Percentiles rank a stretch among this genome's conserved stretches.
Conservation (phyloP, 2,888 invertebrate species). For the Campaea margaritaria region DNA sequence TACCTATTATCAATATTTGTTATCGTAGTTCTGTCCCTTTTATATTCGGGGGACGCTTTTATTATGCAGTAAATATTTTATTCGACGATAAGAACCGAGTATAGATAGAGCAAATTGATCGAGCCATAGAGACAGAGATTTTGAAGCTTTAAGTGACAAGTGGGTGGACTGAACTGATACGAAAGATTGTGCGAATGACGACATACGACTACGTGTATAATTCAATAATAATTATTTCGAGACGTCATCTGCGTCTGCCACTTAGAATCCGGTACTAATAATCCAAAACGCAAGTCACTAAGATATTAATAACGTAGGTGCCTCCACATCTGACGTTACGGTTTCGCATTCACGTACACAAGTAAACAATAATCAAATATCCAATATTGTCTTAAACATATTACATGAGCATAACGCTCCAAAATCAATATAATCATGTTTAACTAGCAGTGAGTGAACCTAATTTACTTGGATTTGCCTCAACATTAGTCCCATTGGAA, state of each 20-base stretch:
- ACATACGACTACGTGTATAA: conserved; percentile 68
- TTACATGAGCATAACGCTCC: conserved; percentile 53
- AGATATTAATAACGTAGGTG: conserved; percentile 33
- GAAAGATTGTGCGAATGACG: conserved; percentile 72
- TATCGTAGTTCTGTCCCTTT: conserved; percentile 77
- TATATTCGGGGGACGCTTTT: conserved; percentile 75
- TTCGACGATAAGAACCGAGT: conserved; percentile 72
- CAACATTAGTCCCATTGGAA: conserved; percentile 53
- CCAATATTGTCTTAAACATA: conserved; percentile 61
- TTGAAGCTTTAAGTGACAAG: conserved; percentile 70
- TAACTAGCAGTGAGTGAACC: conserved; percentile 55
- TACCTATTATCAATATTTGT: conserved; percentile 49
- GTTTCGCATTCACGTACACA: conserved; percentile 41
- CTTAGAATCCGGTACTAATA: conserved; percentile 23
- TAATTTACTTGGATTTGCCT: conserved; percentile 61
- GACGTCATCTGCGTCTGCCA: conserved; percentile 21
- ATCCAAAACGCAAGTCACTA: conserved; percentile 31
- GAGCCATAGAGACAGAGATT: conserved; percentile 63
- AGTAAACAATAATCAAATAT: conserved; percentile 54
- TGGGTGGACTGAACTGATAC: conserved; percentile 78
- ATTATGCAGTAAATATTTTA: conserved; percentile 84
- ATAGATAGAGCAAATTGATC: conserved; percentile 83
- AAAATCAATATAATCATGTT: conserved; percentile 69
- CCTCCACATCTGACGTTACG: conserved; percentile 19
- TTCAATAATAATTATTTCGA: conserved; percentile 56